phyloP scores from a whole-genome alignment of 2,888 invertebrate genomes.

The Trichopria drosophilae region DNA sequence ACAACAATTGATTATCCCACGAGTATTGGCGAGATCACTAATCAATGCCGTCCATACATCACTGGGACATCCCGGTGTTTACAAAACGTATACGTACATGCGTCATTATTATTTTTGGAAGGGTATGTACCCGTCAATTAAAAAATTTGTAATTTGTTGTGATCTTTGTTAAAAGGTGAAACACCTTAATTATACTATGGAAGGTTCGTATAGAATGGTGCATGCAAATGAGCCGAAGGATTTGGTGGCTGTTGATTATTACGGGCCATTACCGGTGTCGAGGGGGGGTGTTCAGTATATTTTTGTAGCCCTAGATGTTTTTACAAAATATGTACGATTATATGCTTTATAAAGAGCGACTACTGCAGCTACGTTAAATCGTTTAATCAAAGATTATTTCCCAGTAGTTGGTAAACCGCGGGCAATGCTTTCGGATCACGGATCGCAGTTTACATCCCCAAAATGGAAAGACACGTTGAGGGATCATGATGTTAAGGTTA shows the following conservation, averaged over 20 bases:
- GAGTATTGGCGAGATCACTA: neutral
- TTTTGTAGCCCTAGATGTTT: conserved; percentile 18
- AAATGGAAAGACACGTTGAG: neutral
- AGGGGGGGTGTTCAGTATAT: conserved; percentile 14
- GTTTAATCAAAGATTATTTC: conserved; percentile 7
- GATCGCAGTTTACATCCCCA: neutral
- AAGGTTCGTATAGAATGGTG: conserved; percentile 7
- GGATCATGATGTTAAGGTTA: neutral
- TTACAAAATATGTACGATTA: conserved; percentile 19
- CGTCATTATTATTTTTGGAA: neutral
- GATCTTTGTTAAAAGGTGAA: conserved; percentile 12
- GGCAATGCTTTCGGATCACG: no score
- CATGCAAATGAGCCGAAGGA: conserved; percentile 7
- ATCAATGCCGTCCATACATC: neutral
- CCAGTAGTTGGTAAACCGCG: conserved; percentile 4
- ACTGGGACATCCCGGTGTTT: conserved; percentile 5
- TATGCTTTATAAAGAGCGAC: conserved; percentile 17
- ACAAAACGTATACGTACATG: conserved; percentile 2
- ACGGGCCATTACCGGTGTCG: conserved; percentile 10
- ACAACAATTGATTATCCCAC: neutral
- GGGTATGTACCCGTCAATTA: no score
- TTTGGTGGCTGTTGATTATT: no score
- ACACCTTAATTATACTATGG: conserved; percentile 6
- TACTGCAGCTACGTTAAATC: conserved; percentile 1
- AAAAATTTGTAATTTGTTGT: neutral